phyloP scores from a whole-genome alignment of 2,888 invertebrate genomes.

The Minunthozetes semirufus region DNA sequence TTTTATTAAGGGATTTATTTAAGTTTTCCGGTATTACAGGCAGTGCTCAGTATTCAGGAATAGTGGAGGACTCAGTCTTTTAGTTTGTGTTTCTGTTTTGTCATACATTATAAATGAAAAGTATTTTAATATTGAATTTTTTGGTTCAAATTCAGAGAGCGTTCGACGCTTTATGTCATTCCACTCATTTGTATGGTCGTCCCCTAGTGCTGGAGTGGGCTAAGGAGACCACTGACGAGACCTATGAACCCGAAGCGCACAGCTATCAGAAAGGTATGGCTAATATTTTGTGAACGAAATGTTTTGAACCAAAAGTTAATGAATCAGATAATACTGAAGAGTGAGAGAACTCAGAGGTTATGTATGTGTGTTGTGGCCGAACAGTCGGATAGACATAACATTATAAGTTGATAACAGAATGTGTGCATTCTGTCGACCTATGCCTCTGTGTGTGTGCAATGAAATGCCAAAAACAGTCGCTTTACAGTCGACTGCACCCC shows the following conservation, averaged over 20 bases:
- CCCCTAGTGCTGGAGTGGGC: slow-evolving; percentile 95
- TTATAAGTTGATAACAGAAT: slow-evolving; percentile 24
- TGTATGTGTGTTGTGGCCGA: slow-evolving; percentile 14
- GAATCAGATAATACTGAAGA: slow-evolving; percentile 25
- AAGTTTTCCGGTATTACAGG: neutral
- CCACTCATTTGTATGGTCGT: slow-evolving; percentile 95
- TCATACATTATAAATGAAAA: slow-evolving; percentile 16
- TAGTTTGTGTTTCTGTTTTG: neutral
- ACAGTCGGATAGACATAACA: slow-evolving; percentile 8
- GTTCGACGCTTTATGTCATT: slow-evolving; percentile 83
- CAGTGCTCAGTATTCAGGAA: neutral
- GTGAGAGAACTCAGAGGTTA: neutral
- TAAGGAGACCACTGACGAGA: slow-evolving; percentile 47
- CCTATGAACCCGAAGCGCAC: neutral
- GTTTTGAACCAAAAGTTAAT: slow-evolving; percentile 25
- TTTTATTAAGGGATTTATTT: slow-evolving; percentile 26
- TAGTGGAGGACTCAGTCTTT: neutral
- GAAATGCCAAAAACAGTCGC: slow-evolving; percentile 29
- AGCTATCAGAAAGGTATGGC: neutral
- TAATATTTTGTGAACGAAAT: neutral
- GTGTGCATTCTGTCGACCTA: neutral
- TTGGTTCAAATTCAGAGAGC: slow-evolving; percentile 59
- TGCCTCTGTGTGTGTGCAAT: slow-evolving; percentile 20
- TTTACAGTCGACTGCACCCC: slow-evolving; percentile 25
- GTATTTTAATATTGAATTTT: neutral